Base-by-base conservation (phyloP, 2,797 vertebrate species). In the Megaceryle alcyon region DNA sequence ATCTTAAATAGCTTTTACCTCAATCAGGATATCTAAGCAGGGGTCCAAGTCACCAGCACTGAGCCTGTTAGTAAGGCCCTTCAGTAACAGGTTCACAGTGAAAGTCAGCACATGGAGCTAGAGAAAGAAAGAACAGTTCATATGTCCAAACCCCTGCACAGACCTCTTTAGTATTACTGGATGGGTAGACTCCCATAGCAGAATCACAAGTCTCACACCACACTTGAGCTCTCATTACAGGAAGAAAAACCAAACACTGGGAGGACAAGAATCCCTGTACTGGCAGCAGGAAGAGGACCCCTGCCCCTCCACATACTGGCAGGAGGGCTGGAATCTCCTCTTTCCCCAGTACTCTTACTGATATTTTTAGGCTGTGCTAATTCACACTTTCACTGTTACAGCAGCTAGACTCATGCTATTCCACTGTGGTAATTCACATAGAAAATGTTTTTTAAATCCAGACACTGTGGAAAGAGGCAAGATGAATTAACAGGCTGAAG, bases 91-190 rank as follows among this genome's bases (percentile, higher is more conserved):
- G 97, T 99, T 98, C 31, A 99, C 98, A 4, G 99, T 99, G 97
- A 99, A 99, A 31, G 99, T 99, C 48, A 99, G 96, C 70, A 99
- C 99, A 7, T 99, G 99, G 78, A 99, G 98, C 99, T 99, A 88
- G 33, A 96, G 82, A 61, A 60, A 90, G 43, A 91, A 13, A 33
- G 20, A 95, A 95, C 14, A 88, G 49, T 78, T 69, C 8, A 68
- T 31, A 54, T 31, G 75, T 89, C 29, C 81, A 85, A 39, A n/a
- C 6, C 17, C n/a, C 20, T 78, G 44, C 13, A 54, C 0, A 77
- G 29, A 68, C 2, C 7, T 61, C 13, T 61, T 46, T 20, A 71
- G 39, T 59, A 33, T 75, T 6, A 79, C 10, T 44, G 35, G 8
- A 88, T 20, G 28, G 39, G 39, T 35, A 79, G 28, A 73, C 11